Percentiles rank a stretch among this genome's conserved stretches.
Evolutionary conservation across 2,888 invertebrate genomes (phyloP).

Genomic region (Argyresthia albistria): DNA sequence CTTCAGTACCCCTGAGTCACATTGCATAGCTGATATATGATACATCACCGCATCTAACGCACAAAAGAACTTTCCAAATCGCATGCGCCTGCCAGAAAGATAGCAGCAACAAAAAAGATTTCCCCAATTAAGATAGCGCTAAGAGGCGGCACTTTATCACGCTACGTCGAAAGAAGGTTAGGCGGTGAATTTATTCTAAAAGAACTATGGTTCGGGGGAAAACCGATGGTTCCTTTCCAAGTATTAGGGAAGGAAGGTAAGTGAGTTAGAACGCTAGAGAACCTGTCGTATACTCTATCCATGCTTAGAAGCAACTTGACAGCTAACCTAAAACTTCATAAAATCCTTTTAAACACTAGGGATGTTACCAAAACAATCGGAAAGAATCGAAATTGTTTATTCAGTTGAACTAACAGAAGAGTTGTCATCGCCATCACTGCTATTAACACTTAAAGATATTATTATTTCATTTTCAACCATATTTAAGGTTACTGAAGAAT

Average conservation of each 20-base stretch:
- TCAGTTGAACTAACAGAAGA: no score
- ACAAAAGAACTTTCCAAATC: not conserved
- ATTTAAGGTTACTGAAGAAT: no score
- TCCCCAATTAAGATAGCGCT: conserved; percentile 57
- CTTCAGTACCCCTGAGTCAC: not conserved
- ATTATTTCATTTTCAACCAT: no score
- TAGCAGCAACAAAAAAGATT: conserved; percentile 19
- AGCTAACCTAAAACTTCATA: no score
- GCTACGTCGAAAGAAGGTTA: conserved; percentile 37
- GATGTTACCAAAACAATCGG: no score
- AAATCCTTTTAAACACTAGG: no score
- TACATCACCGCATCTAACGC: not conserved
- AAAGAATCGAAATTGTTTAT: no score
- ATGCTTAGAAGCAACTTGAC: no score
- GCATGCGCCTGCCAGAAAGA: not conserved
- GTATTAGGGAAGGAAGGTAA: not conserved
- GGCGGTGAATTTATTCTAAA: conserved; percentile 46
- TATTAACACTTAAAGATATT: no score
- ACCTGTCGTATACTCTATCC: not conserved
- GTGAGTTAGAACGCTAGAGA: not conserved
- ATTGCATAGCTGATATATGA: not conserved
- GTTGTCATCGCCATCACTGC: no score
- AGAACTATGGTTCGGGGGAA: conserved; percentile 33
- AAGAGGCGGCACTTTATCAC: conserved; percentile 42
- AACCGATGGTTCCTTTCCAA: conserved; percentile 21